phyloP scores from a whole-genome alignment of 2,888 invertebrate species.

The Rhagophthalmus giganteus region DNA sequence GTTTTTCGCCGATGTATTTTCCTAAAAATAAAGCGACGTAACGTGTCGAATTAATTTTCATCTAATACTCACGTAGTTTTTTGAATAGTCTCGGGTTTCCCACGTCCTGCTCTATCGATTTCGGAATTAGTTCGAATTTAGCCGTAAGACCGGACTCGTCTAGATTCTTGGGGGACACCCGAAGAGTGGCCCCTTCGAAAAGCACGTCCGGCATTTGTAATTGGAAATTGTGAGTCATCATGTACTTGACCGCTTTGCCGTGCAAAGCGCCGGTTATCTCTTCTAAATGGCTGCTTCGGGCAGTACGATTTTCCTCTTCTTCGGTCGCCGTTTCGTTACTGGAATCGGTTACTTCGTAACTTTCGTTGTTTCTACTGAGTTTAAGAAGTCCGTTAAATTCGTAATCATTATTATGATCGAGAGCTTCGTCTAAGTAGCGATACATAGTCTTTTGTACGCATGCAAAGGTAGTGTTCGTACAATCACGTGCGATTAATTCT shows the following conservation, averaged over 20 bases:
- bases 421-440: conserved; percentile 67
- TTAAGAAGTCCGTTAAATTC: conserved; percentile 61
- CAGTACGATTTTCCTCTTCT: conserved; percentile 47
- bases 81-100: conserved; percentile 65
- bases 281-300: conserved; percentile 64
- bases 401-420: conserved; percentile 57
- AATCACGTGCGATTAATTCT: conserved; percentile 73
- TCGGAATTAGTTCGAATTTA: conserved; percentile 71
- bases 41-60: neutral
- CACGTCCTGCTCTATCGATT: conserved; percentile 44
- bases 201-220: conserved; percentile 71
- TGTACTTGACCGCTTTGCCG: conserved; percentile 66
- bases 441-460: conserved; percentile 80
- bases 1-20: conserved; percentile 75
- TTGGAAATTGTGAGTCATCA: conserved; percentile 77
- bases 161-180: conserved; percentile 72
- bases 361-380: conserved; percentile 38
- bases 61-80: conserved; percentile 65
- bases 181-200: conserved; percentile 73
- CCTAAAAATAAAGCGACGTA: conserved; percentile 60
- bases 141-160: conserved; percentile 76
- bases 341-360: conserved; percentile 33
- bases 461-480: conserved; percentile 67
- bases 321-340: conserved; percentile 6
- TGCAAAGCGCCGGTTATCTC: conserved; percentile 74